phyloP scores from a whole-genome alignment of 2,888 invertebrate genomes.

The Drosophila atripex region DNA sequence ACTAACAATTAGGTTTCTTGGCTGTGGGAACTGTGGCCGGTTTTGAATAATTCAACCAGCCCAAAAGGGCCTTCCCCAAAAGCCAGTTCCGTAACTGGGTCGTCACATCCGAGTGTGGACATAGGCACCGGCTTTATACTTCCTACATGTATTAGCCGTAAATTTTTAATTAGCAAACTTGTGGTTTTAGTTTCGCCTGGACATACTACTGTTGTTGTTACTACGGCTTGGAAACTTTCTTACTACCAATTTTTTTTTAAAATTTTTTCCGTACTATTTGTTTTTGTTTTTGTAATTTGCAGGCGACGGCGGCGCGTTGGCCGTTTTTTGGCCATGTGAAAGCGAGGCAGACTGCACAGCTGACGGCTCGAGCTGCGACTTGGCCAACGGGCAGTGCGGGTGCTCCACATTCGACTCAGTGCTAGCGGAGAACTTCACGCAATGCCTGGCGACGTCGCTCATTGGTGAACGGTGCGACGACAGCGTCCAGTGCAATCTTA shows the following conservation, averaged over 20 bases:
- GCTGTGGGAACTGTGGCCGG: slow-evolving; percentile 5
- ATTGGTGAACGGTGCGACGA: slow-evolving; percentile 83
- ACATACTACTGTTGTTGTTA: not conserved
- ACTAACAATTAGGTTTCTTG: not conserved
- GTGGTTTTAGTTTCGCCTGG: not conserved
- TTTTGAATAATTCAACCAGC: slow-evolving; percentile 17
- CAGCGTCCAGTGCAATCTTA: slow-evolving; percentile 83
- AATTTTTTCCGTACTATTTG: not conserved
- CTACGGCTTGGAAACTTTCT: slow-evolving; percentile 1
- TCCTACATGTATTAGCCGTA: not conserved
- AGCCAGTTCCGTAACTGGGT: slow-evolving; percentile 14
- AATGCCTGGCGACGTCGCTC: slow-evolving; percentile 82
- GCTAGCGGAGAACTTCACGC: slow-evolving; percentile 78
- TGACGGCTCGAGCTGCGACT: slow-evolving; percentile 76
- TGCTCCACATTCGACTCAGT: slow-evolving; percentile 79
- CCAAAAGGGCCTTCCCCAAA: not conserved
- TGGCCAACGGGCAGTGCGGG: slow-evolving; percentile 67
- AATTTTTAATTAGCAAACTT: slow-evolving; percentile 23
- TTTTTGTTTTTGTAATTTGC: slow-evolving; percentile 19
- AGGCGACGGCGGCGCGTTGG: slow-evolving; percentile 67
- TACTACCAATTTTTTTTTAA: slow-evolving; percentile 41
- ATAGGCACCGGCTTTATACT: not conserved
- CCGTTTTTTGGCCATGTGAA: slow-evolving; percentile 82
- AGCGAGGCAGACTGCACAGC: slow-evolving; percentile 79
- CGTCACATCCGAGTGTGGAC: slow-evolving; percentile 19